A percentile compares a stretch with the other conserved stretches of the same genome.
phyloP scores from a whole-genome alignment of 2,797 vertebrate genomes.

The Denticeps clupeoides region DNA sequence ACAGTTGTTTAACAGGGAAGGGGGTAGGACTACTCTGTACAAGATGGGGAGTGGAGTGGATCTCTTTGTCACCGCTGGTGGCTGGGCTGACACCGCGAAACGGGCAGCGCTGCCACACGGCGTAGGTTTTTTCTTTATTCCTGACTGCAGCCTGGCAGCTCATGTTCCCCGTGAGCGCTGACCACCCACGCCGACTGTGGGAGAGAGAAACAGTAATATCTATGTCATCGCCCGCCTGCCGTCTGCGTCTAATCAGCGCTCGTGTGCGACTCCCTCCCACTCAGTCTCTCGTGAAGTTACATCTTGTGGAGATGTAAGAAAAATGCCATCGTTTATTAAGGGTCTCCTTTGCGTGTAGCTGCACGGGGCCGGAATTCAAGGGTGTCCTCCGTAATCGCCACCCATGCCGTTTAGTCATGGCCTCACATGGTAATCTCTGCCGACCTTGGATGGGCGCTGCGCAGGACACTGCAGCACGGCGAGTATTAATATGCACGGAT shows the following conservation, averaged over 20 bases:
- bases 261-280: slow-evolving; percentile 19
- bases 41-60: too few relatives aligned
- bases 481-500: slow-evolving; percentile 13
- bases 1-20: too few relatives aligned
- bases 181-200: neutral
- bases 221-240: slow-evolving; percentile 15
- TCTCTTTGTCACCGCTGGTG: too few relatives aligned
- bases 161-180: neutral
- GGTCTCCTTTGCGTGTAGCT: slow-evolving; percentile 10
- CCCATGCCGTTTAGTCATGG: slow-evolving; percentile 43
- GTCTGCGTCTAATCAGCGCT: slow-evolving; percentile 27
- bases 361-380: neutral
- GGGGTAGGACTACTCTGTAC: too few relatives aligned
- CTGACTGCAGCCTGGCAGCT: neutral
- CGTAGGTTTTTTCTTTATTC: too few relatives aligned
- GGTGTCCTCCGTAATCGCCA: slow-evolving; percentile 25
- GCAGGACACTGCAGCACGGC: slow-evolving; percentile 14
- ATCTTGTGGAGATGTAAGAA: slow-evolving; percentile 16
- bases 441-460: slow-evolving; percentile 45
- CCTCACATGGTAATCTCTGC: slow-evolving; percentile 43
- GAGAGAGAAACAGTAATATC: slow-evolving; percentile 4
- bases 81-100: too few relatives aligned
- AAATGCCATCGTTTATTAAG: slow-evolving; percentile 17
- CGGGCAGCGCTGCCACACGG: too few relatives aligned
- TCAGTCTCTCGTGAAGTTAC: slow-evolving; percentile 4